Evolutionary conservation across 2,888 invertebrate genomes (phyloP).

Genomic region (Coecobrya sp.): DNA sequence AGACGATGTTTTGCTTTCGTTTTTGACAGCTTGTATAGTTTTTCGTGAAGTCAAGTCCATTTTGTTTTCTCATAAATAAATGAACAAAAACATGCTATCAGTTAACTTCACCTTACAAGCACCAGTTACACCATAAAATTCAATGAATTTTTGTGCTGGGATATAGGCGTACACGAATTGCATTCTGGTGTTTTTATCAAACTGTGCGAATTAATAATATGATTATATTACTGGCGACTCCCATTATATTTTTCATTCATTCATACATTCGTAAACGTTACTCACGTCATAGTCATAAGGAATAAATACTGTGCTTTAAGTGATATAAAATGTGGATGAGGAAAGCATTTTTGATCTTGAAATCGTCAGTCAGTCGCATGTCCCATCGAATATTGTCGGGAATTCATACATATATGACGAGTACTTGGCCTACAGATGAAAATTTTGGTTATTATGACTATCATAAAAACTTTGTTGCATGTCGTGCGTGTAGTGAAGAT

Average conservation of each 20-base stretch:
- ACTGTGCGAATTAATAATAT: neutral
- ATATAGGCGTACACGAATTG: too few relatives aligned
- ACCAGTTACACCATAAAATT: too few relatives aligned
- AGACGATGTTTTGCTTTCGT: neutral
- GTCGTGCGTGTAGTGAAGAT: neutral
- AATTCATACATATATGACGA: too few relatives aligned
- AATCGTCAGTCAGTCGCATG: too few relatives aligned
- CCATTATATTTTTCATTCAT: constrained; percentile 11
- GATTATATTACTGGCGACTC: neutral
- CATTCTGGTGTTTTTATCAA: too few relatives aligned
- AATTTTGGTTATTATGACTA: too few relatives aligned
- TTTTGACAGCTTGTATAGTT: neutral
- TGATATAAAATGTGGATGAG: neutral
- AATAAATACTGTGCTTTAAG: neutral
- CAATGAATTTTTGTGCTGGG: too few relatives aligned
- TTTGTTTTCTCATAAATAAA: neutral
- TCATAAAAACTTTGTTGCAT: neutral
- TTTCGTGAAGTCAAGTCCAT: neutral
- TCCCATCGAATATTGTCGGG: too few relatives aligned
- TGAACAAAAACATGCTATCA: neutral
- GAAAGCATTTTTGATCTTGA: too few relatives aligned
- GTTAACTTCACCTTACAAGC: too few relatives aligned
- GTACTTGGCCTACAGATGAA: too few relatives aligned
- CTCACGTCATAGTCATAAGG: neutral
- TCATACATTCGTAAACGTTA: neutral